phyloP scores from a whole-genome alignment of 1,140 invertebrate genomes.

The Aphidius gifuensis region DNA sequence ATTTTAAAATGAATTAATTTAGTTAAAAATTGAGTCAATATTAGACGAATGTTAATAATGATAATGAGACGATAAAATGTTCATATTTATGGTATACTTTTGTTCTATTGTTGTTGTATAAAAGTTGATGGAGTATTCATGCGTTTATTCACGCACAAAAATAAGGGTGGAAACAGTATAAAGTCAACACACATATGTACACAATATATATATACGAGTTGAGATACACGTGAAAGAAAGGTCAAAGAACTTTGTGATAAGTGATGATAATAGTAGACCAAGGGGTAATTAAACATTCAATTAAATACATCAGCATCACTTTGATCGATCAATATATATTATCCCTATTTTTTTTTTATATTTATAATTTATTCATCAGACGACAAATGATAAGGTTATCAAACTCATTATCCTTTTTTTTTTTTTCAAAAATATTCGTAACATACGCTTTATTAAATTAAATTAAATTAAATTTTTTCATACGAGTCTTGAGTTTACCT shows the following conservation, averaged over 20 bases:
- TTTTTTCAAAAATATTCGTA: neutral
- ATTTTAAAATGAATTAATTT: too few relatives aligned
- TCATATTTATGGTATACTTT: neutral
- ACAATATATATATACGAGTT: too few relatives aligned
- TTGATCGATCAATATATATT: constrained; percentile 19
- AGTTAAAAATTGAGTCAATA: too few relatives aligned
- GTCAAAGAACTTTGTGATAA: constrained; percentile 14
- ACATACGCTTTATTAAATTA: too few relatives aligned
- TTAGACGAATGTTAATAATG: neutral
- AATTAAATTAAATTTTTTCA: neutral
- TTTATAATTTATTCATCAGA: constrained; percentile 21
- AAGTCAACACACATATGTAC: too few relatives aligned
- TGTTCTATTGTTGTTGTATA: neutral
- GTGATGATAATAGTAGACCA: constrained; percentile 11
- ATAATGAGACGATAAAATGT: neutral
- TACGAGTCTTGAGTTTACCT: neutral
- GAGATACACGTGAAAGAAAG: neutral
- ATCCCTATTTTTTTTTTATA: constrained; percentile 6
- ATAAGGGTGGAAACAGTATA: too few relatives aligned
- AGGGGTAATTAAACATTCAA: constrained; percentile 17
- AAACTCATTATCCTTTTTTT: constrained; percentile 24
- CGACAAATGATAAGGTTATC: constrained; percentile 21
- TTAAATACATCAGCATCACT: constrained; percentile 10
- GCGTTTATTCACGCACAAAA: too few relatives aligned
- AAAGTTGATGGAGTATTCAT: too few relatives aligned